These are phyloP conservation scores for Jacana jacana DNA, from an alignment of 2,113 vertebrate genomes.

Conservation along the genomic window DNA sequence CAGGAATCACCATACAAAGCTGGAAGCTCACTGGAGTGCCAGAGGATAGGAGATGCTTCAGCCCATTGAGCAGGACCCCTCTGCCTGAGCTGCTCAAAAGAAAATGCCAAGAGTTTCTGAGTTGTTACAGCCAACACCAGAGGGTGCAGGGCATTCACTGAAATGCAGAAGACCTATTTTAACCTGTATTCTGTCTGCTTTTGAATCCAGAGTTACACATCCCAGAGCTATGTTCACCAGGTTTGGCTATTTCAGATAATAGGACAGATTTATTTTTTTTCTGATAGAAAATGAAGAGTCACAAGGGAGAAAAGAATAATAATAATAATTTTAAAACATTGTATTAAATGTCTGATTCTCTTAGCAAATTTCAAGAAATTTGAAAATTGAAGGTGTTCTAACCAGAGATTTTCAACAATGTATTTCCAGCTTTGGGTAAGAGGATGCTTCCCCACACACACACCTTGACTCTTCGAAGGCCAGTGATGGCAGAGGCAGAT, in stretches of 20 bases:
- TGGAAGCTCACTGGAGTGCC: neutral
- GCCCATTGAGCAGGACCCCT: neutral
- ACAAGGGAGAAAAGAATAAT: accelerated
- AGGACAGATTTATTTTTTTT: neutral
- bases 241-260: neutral
- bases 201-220: neutral
- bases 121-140: neutral
- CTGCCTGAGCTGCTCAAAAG: neutral
- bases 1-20: neutral
- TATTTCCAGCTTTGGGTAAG: neutral
- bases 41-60: neutral
- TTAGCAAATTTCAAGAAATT: neutral
- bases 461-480: neutral
- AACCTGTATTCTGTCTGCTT: neutral
- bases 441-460: too few species aligned
- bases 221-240: neutral
- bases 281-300: neutral
- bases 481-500: neutral
- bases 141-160: neutral
- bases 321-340: neutral
- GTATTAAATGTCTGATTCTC: neutral
- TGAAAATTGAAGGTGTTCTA: neutral
- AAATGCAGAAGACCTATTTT: neutral
- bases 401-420: neutral
- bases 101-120: neutral